phyloP scores from a whole-genome alignment of 2,113 vertebrate genomes.

The human region GRCh38 chr7:37128501-37129000 shows the following conservation, averaged over 20 bases:
- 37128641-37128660: not conserved
- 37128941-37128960: not conserved
- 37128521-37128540: not conserved
- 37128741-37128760: not conserved
- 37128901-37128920: not conserved
- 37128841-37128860: not conserved
- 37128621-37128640: not conserved
- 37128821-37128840: not conserved
- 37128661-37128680: not conserved
- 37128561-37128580: not conserved
- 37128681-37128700: not conserved
- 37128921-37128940: not conserved
- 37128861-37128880: not conserved
- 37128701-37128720: not conserved
- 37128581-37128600: not conserved
- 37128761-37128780: not conserved
- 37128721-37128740: not conserved
- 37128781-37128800: not conserved
- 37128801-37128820: not conserved
- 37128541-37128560: constrained; percentile 29
- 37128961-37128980: not conserved
- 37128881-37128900: not conserved
- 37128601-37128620: not conserved
- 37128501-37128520: not conserved
- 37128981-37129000: not conserved